Evolutionary conservation across 2,113 vertebrate genomes (phyloP).

Genomic region (Vicugna pacos): DNA sequence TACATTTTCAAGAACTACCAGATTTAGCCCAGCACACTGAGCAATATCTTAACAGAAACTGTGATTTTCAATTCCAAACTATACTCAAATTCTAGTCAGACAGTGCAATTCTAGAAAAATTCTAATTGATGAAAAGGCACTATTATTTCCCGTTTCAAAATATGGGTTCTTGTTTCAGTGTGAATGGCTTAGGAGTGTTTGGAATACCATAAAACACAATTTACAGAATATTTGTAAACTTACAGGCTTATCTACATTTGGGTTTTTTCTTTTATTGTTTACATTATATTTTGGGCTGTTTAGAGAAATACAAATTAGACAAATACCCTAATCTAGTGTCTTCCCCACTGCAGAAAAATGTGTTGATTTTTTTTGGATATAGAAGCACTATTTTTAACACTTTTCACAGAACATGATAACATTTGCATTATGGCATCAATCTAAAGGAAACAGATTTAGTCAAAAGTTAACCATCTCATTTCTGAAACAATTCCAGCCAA

Average conservation of each 20-base stretch:
- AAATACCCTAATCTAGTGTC: background rate
- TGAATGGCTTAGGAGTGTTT: background rate
- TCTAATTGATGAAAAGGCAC: background rate
- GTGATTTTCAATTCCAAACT: background rate
- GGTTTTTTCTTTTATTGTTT: background rate
- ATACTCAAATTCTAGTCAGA: background rate
- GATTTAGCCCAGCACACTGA: background rate
- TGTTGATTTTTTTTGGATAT: background rate
- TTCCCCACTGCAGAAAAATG: background rate
- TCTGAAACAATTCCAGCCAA: background rate
- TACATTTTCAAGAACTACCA: background rate
- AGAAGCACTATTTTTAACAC: background rate
- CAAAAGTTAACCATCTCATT: slow-evolving; percentile 13
- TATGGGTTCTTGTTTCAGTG: background rate
- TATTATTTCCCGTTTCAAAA: slow-evolving; percentile 25
- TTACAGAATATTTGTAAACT: slow-evolving; percentile 23
- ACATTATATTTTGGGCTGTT: background rate
- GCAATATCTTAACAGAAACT: background rate
- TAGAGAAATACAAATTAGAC: background rate
- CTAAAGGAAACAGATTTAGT: background rate
- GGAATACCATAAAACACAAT: background rate
- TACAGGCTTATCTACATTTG: background rate
- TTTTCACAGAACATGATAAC: background rate
- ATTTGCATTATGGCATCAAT: background rate
- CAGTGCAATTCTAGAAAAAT: background rate